Conservation (phyloP, 2,797 vertebrate genomes). For the Hypotaenidia okinawae region DNA sequence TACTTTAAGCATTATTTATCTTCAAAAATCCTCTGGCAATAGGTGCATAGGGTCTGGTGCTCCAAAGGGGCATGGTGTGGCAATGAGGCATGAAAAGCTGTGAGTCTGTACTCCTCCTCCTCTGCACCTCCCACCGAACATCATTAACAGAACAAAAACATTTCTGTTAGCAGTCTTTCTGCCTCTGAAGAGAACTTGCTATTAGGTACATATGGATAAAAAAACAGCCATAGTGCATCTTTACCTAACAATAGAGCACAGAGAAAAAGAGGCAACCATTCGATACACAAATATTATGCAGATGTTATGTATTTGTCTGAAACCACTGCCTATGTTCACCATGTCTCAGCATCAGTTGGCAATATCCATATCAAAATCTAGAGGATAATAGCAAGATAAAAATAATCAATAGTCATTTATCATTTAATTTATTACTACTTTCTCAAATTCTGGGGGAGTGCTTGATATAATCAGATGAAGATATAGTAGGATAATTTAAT, state of each 20-base stretch:
- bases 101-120: not conserved
- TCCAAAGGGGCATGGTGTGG: not conserved
- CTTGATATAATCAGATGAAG: conserved; percentile 61
- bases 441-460: conserved; percentile 39
- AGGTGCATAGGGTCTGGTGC: not conserved
- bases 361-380: conserved; percentile 1
- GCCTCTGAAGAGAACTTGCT: not conserved
- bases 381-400: conserved; percentile 16
- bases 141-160: not conserved
- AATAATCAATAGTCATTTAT: conserved; percentile 53
- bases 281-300: not conserved
- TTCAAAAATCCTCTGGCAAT: not conserved
- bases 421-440: conserved; percentile 54
- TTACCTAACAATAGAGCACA: not conserved
- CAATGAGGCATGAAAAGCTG: not conserved
- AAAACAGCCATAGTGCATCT: not conserved
- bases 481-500: conserved; percentile 54
- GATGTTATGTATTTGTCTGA: not conserved
- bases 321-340: not conserved
- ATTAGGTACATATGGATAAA: not conserved
- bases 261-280: not conserved
- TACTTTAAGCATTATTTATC: not conserved
- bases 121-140: not conserved
- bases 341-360: not conserved
- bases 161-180: not conserved